These are phyloP conservation scores for Plotosus lineatus DNA, from an alignment of 2,113 vertebrate species.

Conservation along the genomic window DNA sequence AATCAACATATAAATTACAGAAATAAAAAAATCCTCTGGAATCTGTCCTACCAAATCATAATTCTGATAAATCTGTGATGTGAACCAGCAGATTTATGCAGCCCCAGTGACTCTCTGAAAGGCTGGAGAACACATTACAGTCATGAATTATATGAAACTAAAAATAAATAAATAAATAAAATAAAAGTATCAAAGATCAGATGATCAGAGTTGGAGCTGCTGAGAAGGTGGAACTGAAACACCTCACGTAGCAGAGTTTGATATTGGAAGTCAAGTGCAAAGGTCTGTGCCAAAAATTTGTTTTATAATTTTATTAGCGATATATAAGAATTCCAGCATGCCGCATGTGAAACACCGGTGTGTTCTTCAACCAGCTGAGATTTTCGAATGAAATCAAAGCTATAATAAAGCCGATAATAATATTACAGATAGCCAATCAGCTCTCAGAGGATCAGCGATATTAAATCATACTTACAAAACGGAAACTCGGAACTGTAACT, in stretches of 20 bases:
- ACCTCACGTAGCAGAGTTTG: background rate
- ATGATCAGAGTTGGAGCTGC: background rate
- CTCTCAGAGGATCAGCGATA: too few relatives aligned
- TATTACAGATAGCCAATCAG: background rate
- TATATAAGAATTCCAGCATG: background rate
- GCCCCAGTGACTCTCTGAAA: background rate
- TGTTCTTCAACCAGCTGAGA: too few relatives aligned
- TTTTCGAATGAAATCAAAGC: too few relatives aligned
- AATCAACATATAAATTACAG: background rate
- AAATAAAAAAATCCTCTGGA: background rate
- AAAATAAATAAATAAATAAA: background rate
- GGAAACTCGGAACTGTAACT: too few relatives aligned
- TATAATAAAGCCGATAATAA: too few relatives aligned
- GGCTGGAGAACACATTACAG: background rate
- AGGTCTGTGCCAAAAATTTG: background rate
- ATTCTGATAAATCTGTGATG: background rate
- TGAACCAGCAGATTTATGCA: constrained; percentile 9
- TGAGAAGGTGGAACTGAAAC: background rate
- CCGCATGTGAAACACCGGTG: background rate
- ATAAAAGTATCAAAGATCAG: background rate
- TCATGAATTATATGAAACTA: too few relatives aligned
- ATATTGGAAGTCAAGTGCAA: background rate
- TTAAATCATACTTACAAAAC: too few relatives aligned
- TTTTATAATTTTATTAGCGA: too few relatives aligned
- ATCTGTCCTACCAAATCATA: background rate